A percentile compares a stretch with the other conserved stretches of the same genome.
Conservation (phyloP, 2,888 invertebrate genomes). For the Metallyticus violacea region DNA sequence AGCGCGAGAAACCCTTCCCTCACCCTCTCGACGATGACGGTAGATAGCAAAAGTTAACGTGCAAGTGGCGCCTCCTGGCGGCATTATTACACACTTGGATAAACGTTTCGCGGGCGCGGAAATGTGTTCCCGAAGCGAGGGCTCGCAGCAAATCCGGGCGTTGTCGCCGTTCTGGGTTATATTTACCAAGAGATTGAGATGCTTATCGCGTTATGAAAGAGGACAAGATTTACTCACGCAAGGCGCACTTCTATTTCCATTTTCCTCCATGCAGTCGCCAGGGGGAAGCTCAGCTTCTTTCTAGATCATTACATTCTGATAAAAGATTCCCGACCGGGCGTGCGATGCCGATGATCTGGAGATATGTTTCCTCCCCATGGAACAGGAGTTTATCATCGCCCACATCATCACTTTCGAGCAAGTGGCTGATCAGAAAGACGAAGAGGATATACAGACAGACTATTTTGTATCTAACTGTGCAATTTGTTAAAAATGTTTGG, state of each 20-base stretch:
- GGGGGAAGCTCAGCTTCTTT: neutral
- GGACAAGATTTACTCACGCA: neutral
- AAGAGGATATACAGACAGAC: too few species aligned
- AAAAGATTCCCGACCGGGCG: neutral
- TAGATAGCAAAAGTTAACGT: neutral
- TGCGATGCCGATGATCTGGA: too few species aligned
- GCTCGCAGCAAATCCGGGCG: neutral
- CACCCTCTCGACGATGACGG: neutral
- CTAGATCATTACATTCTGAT: neutral
- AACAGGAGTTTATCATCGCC: neutral
- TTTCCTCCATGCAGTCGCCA: neutral
- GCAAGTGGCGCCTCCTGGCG: neutral
- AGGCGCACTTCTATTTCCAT: too few species aligned
- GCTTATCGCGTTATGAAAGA: neutral
- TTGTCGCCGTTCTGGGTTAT: neutral
- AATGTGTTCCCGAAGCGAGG: neutral
- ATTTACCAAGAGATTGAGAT: neutral
- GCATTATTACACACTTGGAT: neutral
- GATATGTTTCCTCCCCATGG: too few species aligned
- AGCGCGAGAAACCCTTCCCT: neutral
- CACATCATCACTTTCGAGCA: neutral
- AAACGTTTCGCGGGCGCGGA: neutral
- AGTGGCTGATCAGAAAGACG: too few species aligned
- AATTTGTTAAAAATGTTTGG: too few species aligned
- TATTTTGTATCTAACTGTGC: too few species aligned